These are phyloP conservation scores for Cettia cetti DNA, from an alignment of 2,113 vertebrate genomes.

Conservation along the genomic window DNA sequence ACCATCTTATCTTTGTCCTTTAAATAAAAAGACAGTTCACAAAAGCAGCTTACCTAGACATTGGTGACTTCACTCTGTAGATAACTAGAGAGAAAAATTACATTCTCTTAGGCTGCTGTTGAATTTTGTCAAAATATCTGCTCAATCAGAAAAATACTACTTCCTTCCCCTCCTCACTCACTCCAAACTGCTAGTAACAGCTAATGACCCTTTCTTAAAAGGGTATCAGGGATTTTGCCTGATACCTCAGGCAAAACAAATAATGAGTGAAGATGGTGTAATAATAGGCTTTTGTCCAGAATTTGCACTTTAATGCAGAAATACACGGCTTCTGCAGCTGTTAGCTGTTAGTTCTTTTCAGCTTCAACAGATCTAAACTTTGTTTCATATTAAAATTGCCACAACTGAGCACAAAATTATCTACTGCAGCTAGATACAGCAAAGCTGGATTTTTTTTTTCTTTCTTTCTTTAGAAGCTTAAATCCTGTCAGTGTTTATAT, in stretches of 20 bases:
- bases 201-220: background rate
- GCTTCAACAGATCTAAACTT: background rate
- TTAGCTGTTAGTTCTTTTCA: background rate
- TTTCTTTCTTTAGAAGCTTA: background rate
- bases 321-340: background rate
- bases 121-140: background rate
- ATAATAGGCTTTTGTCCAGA: background rate
- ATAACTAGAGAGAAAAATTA: background rate
- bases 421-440: background rate
- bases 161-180: background rate
- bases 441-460: rapidly evolving
- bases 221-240: background rate
- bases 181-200: background rate
- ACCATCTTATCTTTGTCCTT: background rate
- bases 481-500: background rate
- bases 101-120: background rate
- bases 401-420: background rate
- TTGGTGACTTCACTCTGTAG: background rate
- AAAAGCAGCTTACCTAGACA: background rate
- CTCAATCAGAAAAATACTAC: background rate
- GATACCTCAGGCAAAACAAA: background rate
- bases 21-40: background rate
- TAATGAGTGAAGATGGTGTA: background rate
- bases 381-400: background rate
- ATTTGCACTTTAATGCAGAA: background rate